Evolutionary conservation across 2,888 invertebrate species (phyloP), one percentile per base, ranked within the genome.

Genomic region (Caenorhabditis zanzibari): DNA sequence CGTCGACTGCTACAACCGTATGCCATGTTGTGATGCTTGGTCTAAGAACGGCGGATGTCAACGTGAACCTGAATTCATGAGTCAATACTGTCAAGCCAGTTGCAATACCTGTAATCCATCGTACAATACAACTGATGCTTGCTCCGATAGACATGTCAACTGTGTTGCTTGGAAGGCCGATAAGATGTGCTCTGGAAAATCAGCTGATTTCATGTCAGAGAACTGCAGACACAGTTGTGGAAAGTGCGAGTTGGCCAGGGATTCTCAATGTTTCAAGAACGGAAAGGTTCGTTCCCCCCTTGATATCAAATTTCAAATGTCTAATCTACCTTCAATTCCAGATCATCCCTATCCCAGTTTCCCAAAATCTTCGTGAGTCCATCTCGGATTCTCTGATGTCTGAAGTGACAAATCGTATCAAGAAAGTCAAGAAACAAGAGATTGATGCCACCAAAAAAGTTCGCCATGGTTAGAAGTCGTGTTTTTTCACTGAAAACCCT

Each of bases 11-110:
- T 90, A 85, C 86, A 92, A 91, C 83, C 79, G 89, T 9, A 85
- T 85, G 68, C 91, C 91, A 24, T 91, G 91, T 83, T 91, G 91
- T 79, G 88, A 89, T n/a, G 58, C 82, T 4, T 91, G 91, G 91
- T 85, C 88, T n/a, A 76, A 85, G 58, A 61, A 32, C 47, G 91
- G 90, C 12, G 87, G 90, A 66, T 91, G 91, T 79, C 75, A 79
- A 44, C 77, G 76, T 16, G 86, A 90, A 61, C 81, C 87, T n/a
- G 87, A 87, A 56, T 92, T 90, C 85, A 92, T 92, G 92, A 79
- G 85, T 19, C 85, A 88, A 77, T 92, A 88, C 86, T 92, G 92
- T 72, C 84, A 82, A 49, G 90, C 90, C 12, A 84, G 90, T 22
- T 92, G 92, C 71, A 69, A 75, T 16, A 58, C 88, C 22, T 92